Evolutionary conservation across 1,140 invertebrate species (phyloP).

Genomic region (Drosophila sucinea): DNA sequence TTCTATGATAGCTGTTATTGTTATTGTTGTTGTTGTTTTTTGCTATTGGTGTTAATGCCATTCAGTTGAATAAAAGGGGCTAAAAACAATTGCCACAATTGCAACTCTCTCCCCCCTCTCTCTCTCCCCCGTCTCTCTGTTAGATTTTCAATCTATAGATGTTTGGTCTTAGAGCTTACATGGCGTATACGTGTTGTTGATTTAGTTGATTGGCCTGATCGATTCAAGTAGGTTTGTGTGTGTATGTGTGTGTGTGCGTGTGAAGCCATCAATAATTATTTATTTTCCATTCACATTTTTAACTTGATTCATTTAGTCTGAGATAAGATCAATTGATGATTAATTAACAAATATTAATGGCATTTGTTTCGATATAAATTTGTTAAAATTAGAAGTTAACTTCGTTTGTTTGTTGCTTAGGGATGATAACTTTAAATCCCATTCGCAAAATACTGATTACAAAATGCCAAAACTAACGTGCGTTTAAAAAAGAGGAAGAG

Average conservation of each 20-base stretch:
- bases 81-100: constrained; percentile 49
- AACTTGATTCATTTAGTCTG: background rate
- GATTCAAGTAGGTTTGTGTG: constrained; percentile 39
- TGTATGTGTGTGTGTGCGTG: constrained; percentile 4
- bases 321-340: too few relatives aligned
- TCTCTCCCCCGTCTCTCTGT: too few relatives aligned
- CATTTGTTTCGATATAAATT: too few relatives aligned
- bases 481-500: background rate
- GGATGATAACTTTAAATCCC: too few relatives aligned
- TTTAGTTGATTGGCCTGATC: constrained; percentile 73
- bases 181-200: constrained; percentile 71
- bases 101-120: too few relatives aligned
- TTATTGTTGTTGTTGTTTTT: constrained; percentile 32
- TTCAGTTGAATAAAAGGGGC: constrained; percentile 54
- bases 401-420: too few relatives aligned
- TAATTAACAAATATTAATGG: too few relatives aligned
- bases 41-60: constrained; percentile 49
- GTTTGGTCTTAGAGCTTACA: constrained; percentile 47
- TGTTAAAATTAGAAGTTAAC: too few relatives aligned
- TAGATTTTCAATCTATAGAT: constrained; percentile 6
- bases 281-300: constrained; percentile 52
- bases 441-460: too few relatives aligned
- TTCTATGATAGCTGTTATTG: constrained; percentile 18
- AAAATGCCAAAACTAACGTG: background rate
- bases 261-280: constrained; percentile 66